These are phyloP conservation scores for Lucinisca nassula DNA, from an alignment of 2,888 invertebrate genomes.

Conservation along the genomic window DNA sequence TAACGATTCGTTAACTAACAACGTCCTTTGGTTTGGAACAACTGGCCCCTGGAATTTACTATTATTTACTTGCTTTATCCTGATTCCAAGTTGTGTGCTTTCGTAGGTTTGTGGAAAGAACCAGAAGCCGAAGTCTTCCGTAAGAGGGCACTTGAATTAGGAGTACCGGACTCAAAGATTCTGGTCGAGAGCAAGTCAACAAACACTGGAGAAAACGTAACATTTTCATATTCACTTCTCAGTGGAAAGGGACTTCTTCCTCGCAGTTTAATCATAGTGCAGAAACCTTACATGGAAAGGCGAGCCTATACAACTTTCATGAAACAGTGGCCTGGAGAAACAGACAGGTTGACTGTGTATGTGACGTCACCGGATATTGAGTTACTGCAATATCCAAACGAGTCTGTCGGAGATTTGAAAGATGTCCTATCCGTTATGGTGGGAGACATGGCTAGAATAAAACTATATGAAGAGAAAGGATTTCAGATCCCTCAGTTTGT, in stretches of 20 bases:
- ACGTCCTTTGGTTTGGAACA: no score
- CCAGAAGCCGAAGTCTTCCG: slow-evolving; percentile 82
- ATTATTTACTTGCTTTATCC: no score
- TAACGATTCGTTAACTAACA: no score
- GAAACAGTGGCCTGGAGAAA: slow-evolving; percentile 82
- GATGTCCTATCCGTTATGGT: slow-evolving; percentile 78
- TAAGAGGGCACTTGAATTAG: slow-evolving; percentile 74
- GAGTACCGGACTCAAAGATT: slow-evolving; percentile 77
- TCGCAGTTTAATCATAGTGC: slow-evolving; percentile 78
- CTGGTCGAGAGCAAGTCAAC: slow-evolving; percentile 79
- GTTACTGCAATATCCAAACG: slow-evolving; percentile 77
- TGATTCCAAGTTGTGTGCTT: not conserved
- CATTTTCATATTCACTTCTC: slow-evolving; percentile 76
- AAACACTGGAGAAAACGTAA: slow-evolving; percentile 83
- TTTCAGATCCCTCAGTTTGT: slow-evolving; percentile 80
- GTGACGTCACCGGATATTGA: slow-evolving; percentile 82
- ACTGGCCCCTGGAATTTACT: no score
- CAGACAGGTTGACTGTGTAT: slow-evolving; percentile 56
- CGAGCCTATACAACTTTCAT: slow-evolving; percentile 82
- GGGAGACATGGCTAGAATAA: slow-evolving; percentile 79
- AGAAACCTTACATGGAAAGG: slow-evolving; percentile 84
- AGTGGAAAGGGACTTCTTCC: slow-evolving; percentile 43
- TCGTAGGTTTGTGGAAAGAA: slow-evolving; percentile 75
- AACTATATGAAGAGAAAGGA: slow-evolving; percentile 76
- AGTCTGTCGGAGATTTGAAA: slow-evolving; percentile 71